Conservation (phyloP, 2,113 vertebrate genomes). For the Microcebus ravelobensis region DNA sequence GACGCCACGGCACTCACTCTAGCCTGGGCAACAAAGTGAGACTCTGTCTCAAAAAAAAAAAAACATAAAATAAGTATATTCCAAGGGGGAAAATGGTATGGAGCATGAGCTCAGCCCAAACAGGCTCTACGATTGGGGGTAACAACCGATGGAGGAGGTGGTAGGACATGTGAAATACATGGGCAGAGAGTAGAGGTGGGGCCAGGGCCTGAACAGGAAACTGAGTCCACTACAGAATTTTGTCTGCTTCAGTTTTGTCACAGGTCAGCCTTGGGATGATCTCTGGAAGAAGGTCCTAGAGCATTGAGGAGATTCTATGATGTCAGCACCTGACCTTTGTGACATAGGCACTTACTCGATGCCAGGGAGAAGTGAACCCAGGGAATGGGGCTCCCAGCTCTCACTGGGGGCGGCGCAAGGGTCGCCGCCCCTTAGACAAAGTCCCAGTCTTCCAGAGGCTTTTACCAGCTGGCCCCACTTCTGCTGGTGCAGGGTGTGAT, state of each 20-base stretch:
- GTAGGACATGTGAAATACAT: not conserved
- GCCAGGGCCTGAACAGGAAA: not conserved
- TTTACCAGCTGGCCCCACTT: not conserved
- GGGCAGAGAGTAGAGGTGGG: not conserved
- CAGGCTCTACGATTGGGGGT: fast-evolving
- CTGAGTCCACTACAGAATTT: not conserved
- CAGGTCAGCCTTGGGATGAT: not conserved
- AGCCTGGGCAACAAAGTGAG: too few relatives aligned
- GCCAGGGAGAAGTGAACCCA: not conserved
- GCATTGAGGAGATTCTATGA: conserved; percentile 27
- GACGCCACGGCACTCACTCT: too few relatives aligned
- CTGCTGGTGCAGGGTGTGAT: not conserved
- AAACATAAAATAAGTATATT: not conserved
- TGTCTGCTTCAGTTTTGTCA: not conserved
- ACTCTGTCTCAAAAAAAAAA: too few relatives aligned
- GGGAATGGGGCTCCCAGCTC: conserved; percentile 41
- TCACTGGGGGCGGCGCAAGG: conserved; percentile 11
- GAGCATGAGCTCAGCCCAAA: not conserved
- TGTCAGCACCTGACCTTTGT: conserved; percentile 61
- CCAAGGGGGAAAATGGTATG: not conserved
- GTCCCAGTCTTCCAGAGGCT: conserved; percentile 20
- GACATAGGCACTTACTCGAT: conserved; percentile 38
- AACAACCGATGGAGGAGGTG: not conserved
- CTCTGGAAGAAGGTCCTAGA: not conserved
- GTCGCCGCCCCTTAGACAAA: conserved; percentile 52